Percentiles rank a stretch among this genome's conserved stretches.
phyloP scores from a whole-genome alignment of 1,140 invertebrate genomes.

The Orussus abietinus region DNA sequence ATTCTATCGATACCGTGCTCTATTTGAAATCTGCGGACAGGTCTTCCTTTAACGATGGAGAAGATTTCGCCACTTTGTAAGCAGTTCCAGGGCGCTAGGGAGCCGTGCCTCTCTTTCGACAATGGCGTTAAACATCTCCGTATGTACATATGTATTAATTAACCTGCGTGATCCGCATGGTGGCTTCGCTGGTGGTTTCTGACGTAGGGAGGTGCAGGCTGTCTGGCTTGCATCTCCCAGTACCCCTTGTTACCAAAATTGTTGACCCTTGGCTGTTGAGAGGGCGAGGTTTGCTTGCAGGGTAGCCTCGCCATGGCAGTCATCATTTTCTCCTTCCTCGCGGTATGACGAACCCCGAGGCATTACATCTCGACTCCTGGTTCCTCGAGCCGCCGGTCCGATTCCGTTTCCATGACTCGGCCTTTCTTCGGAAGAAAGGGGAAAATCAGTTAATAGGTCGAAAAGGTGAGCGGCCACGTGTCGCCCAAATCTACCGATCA shows the following conservation, averaged over 20 bases:
- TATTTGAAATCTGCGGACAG: constrained; percentile 3
- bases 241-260: constrained; percentile 39
- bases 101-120: constrained; percentile 17
- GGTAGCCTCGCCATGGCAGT: constrained; percentile 51
- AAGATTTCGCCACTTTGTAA: too few relatives aligned
- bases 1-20: constrained; percentile 3
- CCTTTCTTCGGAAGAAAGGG: too few relatives aligned
- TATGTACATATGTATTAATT: constrained; percentile 6
- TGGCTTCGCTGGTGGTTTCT: constrained; percentile 41
- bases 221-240: constrained; percentile 48
- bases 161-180: constrained; percentile 43
- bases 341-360: too few relatives aligned
- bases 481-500: too few relatives aligned
- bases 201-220: constrained; percentile 36
- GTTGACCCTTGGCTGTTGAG: constrained; percentile 40
- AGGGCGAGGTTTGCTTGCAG: constrained; percentile 45
- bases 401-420: too few relatives aligned
- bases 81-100: too few relatives aligned
- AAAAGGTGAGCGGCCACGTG: too few relatives aligned
- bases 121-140: constrained; percentile 20
- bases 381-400: too few relatives aligned
- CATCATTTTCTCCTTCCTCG: constrained; percentile 51
- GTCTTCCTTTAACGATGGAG: too few relatives aligned
- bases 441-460: too few relatives aligned
- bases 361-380: too few relatives aligned